These are phyloP conservation scores for Atractosteus spatula DNA, from an alignment of 2,113 vertebrate species.

Conservation along the genomic window DNA sequence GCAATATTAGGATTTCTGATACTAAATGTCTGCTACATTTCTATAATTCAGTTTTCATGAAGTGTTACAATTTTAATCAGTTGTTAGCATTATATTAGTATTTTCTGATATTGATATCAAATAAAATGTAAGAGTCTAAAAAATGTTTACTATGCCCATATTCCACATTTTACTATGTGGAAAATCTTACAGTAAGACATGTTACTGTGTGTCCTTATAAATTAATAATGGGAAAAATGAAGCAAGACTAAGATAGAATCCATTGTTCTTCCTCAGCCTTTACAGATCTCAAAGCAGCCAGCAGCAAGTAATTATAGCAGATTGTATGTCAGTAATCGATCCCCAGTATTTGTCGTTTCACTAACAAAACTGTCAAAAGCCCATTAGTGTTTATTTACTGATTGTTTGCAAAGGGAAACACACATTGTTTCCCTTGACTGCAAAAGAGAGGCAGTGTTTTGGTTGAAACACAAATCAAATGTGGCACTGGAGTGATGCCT, in stretches of 20 bases:
- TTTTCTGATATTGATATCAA: too few species aligned
- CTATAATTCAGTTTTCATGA: too few species aligned
- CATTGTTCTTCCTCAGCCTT: conserved; percentile 31
- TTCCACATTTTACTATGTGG: too few species aligned
- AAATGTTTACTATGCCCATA: too few species aligned
- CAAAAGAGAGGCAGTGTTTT: conserved; percentile 30
- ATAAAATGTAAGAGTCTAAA: too few species aligned
- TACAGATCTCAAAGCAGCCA: conserved; percentile 41
- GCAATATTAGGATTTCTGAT: neutral
- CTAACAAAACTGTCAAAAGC: conserved; percentile 52
- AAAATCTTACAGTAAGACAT: too few species aligned
- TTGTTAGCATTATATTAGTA: too few species aligned
- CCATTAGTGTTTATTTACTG: conserved; percentile 52
- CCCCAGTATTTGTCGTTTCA: conserved; percentile 46
- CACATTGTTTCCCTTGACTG: conserved; percentile 38
- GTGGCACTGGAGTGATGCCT: conserved; percentile 43
- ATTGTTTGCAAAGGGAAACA: conserved; percentile 38
- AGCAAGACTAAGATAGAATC: conserved; percentile 20
- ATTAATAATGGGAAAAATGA: conserved; percentile 1
- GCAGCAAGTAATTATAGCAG: conserved; percentile 57
- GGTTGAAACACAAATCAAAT: conserved; percentile 41
- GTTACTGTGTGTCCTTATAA: too few species aligned
- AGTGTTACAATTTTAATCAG: too few species aligned
- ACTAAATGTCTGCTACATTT: too few species aligned
- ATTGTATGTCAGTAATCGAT: conserved; percentile 55